phyloP scores from a whole-genome alignment of 2,797 vertebrate genomes.

The Danio jaintianensis region DNA sequence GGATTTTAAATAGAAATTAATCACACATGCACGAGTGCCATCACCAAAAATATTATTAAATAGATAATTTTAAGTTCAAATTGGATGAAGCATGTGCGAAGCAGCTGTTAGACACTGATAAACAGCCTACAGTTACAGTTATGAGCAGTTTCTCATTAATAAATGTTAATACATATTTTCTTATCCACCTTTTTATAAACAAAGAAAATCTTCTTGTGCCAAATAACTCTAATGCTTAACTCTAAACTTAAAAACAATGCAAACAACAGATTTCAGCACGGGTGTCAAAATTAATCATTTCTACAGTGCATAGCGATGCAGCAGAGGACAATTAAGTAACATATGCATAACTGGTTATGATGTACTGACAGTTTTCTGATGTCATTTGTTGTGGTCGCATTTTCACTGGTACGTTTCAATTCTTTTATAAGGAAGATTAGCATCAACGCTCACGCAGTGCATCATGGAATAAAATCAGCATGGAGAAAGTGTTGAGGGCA shows the following conservation, averaged over 20 bases:
- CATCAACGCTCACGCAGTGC: too few species aligned
- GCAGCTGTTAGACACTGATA: not conserved
- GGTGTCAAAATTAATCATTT: too few species aligned
- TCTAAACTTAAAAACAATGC: not conserved
- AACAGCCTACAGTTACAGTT: not conserved
- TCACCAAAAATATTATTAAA: not conserved
- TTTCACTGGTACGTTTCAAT: too few species aligned
- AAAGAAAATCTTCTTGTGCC: not conserved
- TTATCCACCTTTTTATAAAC: not conserved
- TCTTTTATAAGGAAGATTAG: too few species aligned
- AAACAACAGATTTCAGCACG: not conserved
- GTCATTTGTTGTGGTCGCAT: too few species aligned
- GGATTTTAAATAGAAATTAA: constrained; percentile 35
- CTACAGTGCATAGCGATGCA: too few species aligned
- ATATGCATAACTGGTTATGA: too few species aligned
- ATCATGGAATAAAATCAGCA: too few species aligned
- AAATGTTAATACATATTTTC: not conserved
- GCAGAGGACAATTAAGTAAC: too few species aligned
- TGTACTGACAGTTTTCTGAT: too few species aligned
- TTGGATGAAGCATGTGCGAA: not conserved
- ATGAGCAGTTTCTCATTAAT: not conserved
- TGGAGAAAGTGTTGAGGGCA: too few species aligned
- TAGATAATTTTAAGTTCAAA: not conserved
- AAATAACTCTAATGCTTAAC: not conserved
- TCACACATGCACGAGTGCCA: not conserved